phyloP scores from a whole-genome alignment of 2,888 invertebrate species.

The Andrena marginata region DNA sequence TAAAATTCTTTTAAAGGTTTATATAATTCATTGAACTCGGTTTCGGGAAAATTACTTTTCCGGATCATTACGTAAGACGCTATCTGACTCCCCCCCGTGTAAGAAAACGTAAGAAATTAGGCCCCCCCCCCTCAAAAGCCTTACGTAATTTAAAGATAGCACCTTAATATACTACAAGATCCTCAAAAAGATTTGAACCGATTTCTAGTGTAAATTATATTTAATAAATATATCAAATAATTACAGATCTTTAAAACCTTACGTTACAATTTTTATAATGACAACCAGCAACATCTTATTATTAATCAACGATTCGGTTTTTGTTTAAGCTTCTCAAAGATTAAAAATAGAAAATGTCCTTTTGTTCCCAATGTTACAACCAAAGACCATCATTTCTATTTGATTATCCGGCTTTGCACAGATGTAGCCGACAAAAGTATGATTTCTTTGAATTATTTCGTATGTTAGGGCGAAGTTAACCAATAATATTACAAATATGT shows the following conservation, averaged over 20 bases:
- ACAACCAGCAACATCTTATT: neutral
- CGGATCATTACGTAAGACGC: no score
- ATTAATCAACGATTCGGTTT: neutral
- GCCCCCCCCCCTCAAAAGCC: no score
- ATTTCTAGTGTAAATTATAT: neutral
- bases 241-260: neutral
- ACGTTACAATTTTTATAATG: neutral
- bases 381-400: slow-evolving; percentile 51
- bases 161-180: neutral
- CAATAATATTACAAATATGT: slow-evolving; percentile 56
- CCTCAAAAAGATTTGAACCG: neutral
- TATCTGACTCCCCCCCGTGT: no score
- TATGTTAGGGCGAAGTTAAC: slow-evolving; percentile 56
- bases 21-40: no score
- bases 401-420: slow-evolving; percentile 54
- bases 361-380: slow-evolving; percentile 53
- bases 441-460: slow-evolving; percentile 48
- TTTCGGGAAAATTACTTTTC: no score
- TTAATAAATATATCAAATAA: neutral
- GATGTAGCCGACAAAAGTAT: slow-evolving; percentile 61
- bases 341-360: neutral
- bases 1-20: no score
- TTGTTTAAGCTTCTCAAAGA: neutral
- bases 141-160: no score
- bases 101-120: no score